Base-by-base conservation (phyloP, 2,113 vertebrate species). In the Halichoeres trimaculatus region DNA sequence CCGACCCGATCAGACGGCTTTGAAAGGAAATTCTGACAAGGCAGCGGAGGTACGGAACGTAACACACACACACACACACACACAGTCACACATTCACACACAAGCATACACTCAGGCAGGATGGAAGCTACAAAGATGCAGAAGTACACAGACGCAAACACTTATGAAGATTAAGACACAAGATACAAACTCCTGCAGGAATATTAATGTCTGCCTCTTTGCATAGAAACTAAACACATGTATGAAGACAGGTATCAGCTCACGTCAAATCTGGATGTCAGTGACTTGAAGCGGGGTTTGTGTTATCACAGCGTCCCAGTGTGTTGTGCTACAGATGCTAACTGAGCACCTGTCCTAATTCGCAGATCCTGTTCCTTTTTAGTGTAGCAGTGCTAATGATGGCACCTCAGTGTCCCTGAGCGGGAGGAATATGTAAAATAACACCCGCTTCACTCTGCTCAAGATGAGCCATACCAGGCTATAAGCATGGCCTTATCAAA, bases 1-100 rank as follows among this genome's bases (percentile, higher is more conserved):
- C 93, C 94, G 94, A 94, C 95, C 96, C 95, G 93, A 96, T 96
- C 96, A 96, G 93, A 95, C 89, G 89, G 93, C 92, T 95, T 94
- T 96, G 95, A 96, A 95, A 94, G 93, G 92, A 92, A 94, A 94
- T 95, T 92, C 92, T 95, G 96, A 96, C 96, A 96, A 93, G 89
- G 83, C 89, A 81, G 70, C 23, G 24, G 81, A 84, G 81, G 76
- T 83, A 83, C 68, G 67, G 92, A 81, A 81, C 80, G 86, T 89
- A 91, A 91, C 74, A 88, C 90, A 90, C 81, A 54, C 65, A 76
- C 38, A 38, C 64, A 76, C 66, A 55, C 67, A 61, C 30, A 80
- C 14, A 45, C 62, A 90, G 72, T 89, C 88, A 88, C 71, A 30
- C 30, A 30, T 30, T 30, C 30, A 30, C 40, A 65, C 58, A 66